Base-by-base conservation (phyloP, 2,797 vertebrate species). In the Dipus sagitta region DNA sequence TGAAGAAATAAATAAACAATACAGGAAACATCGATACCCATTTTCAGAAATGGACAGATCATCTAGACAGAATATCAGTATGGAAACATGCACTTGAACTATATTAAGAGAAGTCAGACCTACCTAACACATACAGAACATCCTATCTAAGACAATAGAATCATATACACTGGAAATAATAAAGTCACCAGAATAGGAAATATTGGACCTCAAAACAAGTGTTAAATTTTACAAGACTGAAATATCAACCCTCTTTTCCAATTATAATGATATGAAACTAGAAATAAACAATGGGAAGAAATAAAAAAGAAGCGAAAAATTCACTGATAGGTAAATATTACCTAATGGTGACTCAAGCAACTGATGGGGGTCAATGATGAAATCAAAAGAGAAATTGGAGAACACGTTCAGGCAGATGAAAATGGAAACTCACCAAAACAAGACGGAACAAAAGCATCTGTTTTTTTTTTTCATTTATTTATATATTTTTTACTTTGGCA, bases 161-260 rank as follows among this genome's bases (percentile, higher is more conserved):
- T 30, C 64, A 88, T 34, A 54, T 20, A 64, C 38, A 21, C n/a
- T 38, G 1, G 6, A 14, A 76, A 64, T 24, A 38, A 2, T 11
- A 70, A 64, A 24, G 15, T 30, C 72, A 68, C 60, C 62, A 76
- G 28, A 28, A 32, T 52, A 30, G 34, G 76, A 34, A 21, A 76
- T 6, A 1, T 54, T 71, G 42, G 30, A 42, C 24, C 20, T n/a
- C 62, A 72, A 32, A 78, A 34, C 65, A 68, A 76, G 47, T 12
- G 75, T 85, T 72, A 79, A 32, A 72, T 64, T 78, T 58, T 17
- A 47, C 74, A 64, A 78, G 54, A 93, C 62, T 54, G 13, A 93
- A 18, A 58, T 21, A 42, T 58, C 17, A 85, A 17, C 11, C 34
- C 8, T 81, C 52, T 42, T 88, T 60, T 24, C 34, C 62, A 60